A percentile compares a stretch with the other conserved stretches of the same genome.
These are phyloP conservation scores for Tribolium freemani DNA, from an alignment of 2,888 invertebrate species.

Conservation along the genomic window DNA sequence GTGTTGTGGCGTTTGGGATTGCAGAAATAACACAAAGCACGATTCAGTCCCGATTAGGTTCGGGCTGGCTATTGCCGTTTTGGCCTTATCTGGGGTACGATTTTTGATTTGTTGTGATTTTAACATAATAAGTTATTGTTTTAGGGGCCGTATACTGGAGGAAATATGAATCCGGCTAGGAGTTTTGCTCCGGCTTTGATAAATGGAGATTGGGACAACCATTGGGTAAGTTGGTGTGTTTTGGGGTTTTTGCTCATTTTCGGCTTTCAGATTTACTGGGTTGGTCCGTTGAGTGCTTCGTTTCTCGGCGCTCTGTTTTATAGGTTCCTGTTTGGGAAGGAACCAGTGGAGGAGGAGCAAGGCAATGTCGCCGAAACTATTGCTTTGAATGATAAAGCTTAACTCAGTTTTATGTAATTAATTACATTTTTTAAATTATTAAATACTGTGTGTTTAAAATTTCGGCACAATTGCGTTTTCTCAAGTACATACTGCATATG, in stretches of 20 bases:
- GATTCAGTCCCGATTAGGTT: constrained; percentile 79
- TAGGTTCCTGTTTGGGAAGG: constrained; percentile 60
- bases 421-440: background rate
- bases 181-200: constrained; percentile 80
- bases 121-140: constrained; percentile 9
- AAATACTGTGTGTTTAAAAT: background rate
- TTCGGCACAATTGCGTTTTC: background rate
- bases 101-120: background rate
- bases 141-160: constrained; percentile 73
- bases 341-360: constrained; percentile 51
- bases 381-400: constrained; percentile 60
- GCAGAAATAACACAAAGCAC: constrained; percentile 74
- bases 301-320: constrained; percentile 62
- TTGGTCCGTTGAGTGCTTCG: constrained; percentile 62
- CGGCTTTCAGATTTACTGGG: constrained; percentile 60
- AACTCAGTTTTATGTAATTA: background rate
- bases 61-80: constrained; percentile 76
- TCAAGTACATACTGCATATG: too few relatives aligned
- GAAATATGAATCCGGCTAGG: constrained; percentile 80
- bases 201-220: constrained; percentile 75
- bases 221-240: constrained; percentile 73
- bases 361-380: constrained; percentile 58
- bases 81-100: constrained; percentile 77
- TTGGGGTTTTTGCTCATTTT: background rate
- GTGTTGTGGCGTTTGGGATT: constrained; percentile 81